phyloP scores from a whole-genome alignment of 2,113 vertebrate species.

The Gymnogyps californianus region DNA sequence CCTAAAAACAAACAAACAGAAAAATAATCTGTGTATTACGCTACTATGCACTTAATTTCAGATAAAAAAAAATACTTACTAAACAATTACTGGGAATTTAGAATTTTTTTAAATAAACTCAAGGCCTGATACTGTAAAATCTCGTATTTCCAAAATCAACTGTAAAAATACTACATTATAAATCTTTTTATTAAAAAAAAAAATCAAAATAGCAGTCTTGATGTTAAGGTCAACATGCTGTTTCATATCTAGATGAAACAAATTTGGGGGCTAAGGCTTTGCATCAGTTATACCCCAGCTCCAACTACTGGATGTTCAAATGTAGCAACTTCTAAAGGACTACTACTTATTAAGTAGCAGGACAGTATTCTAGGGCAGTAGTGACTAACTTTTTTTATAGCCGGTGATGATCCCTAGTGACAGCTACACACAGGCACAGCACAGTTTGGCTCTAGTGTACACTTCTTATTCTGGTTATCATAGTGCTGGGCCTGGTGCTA shows the following conservation, averaged over 20 bases:
- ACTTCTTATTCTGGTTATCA: not conserved
- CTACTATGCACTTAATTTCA: not conserved
- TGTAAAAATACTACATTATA: not conserved
- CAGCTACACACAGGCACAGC: not conserved
- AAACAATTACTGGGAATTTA: not conserved
- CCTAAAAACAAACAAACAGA: slow-evolving; percentile 73
- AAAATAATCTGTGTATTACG: not conserved
- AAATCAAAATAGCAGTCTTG: not conserved
- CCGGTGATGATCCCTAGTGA: not conserved
- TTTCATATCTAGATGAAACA: not conserved
- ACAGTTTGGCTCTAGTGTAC: not conserved
- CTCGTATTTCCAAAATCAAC: not conserved
- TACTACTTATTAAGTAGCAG: not conserved
- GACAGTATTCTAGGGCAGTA: not conserved
- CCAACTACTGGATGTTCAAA: not conserved
- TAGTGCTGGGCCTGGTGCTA: not conserved
- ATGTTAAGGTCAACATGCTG: not conserved
- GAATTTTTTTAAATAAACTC: not conserved
- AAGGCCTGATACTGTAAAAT: not conserved
- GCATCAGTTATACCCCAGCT: not conserved
- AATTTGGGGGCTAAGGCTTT: not conserved
- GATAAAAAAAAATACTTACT: not conserved
- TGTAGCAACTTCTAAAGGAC: not conserved
- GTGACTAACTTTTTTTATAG: not conserved
- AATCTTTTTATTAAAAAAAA: not conserved